Evolutionary conservation across 2,113 vertebrate species (phyloP), one percentile per base, ranked within the genome.

Genomic region (Zapus hudsonius): DNA sequence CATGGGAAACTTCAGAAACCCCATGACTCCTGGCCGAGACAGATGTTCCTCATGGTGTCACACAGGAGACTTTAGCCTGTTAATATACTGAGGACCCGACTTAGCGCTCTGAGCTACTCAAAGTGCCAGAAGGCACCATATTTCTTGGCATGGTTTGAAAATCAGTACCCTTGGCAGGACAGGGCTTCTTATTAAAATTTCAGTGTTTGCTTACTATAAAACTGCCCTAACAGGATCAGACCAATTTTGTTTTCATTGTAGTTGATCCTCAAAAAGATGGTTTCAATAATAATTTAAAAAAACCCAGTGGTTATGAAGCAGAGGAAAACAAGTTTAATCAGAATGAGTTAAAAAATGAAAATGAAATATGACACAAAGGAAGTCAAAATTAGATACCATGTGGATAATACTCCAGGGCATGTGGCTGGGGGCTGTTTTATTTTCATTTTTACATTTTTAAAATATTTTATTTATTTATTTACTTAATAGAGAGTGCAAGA

Each of bases 1-100:
- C 76, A 70, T 75, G 83, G 86, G 79, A 89, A 97, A 87, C 29
- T 70, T 23, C 0, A 31, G 75, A 83, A 23, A 42, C 80, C 33
- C 69, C n/a, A 23, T 19, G 79, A 95, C 72, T 93, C 63, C 90
- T 85, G 79, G 92, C 33, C 7, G 12, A 81, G 86, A 88, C 76
- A 91, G 84, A 92, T 82, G 61, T 31, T 89, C 63, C 29, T 59
- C 29, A 36, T 38, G 61, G 82, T 59, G 13, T 57, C 47, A 55
- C 79, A 40, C 67, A 59, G 2, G 40, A 66, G 66, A 64, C 88
- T 59, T 33, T 9, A 55, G 67, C 42, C 63, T 92, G 90, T 36
- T 78, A 64, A 20, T 36, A 70, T 9, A 66, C 69, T 76, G 31
- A 76, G 38, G 64, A 61, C 40, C 70, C 31, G 5, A 63, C 67